Evolutionary conservation across 2,113 vertebrate genomes (phyloP).

Genomic region (Pitta sordida): DNA sequence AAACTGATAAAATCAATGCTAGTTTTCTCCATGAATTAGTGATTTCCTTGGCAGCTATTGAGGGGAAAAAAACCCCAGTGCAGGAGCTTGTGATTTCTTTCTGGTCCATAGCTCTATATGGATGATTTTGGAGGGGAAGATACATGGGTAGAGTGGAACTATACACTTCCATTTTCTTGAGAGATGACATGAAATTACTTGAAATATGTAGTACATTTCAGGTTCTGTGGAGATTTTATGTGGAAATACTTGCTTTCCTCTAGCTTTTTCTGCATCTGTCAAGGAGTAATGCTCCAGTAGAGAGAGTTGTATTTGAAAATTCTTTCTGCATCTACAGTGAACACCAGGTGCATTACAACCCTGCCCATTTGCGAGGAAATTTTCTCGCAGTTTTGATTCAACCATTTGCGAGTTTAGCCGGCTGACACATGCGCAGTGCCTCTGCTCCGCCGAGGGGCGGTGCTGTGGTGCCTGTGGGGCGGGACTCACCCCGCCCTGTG

Average conservation of each 20-base stretch:
- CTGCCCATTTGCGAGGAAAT: too few relatives aligned
- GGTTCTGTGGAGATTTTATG: background rate
- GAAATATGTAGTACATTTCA: background rate
- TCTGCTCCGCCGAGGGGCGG: too few relatives aligned
- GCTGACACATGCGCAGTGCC: too few relatives aligned
- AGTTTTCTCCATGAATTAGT: background rate
- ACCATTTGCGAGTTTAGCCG: too few relatives aligned
- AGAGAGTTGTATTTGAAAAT: background rate
- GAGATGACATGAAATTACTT: background rate
- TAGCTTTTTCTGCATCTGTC: background rate
- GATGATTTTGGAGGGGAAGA: background rate
- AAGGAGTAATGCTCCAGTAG: background rate
- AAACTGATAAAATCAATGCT: background rate
- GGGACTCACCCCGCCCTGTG: too few relatives aligned
- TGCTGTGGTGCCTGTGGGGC: too few relatives aligned
- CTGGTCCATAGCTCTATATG: fast-evolving
- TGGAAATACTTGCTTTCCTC: background rate
- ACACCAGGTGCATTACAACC: too few relatives aligned
- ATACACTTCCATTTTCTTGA: background rate
- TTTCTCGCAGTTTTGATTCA: too few relatives aligned
- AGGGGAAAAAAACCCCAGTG: background rate
- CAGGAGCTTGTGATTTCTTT: background rate
- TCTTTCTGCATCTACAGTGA: background rate
- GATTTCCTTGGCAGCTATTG: background rate
- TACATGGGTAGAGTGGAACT: background rate